Evolutionary conservation across 2,888 invertebrate species (phyloP), one percentile per base, ranked within the genome.

Genomic region (Leptinotarsa peninsularis): DNA sequence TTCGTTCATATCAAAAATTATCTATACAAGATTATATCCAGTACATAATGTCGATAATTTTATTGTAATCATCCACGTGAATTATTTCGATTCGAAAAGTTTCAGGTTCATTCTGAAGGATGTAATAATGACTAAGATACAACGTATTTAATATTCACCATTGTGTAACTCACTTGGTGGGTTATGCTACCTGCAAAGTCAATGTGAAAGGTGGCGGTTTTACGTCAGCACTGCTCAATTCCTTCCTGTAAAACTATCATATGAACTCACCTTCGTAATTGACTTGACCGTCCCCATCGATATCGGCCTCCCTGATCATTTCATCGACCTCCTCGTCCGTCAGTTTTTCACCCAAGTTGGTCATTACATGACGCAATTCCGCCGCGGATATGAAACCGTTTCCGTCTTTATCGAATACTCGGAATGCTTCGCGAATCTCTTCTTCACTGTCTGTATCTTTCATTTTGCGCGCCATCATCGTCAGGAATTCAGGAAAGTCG

Each of bases 401-500:
- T 89, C 98, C 98, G 91, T 99, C 98, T 91, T 98, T 98, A 92
- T 99, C 98, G 91, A 99, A 98, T 85, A 97, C 98, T 91, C 98
- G 94, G 94, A 98, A 96, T 84, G 98, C 98, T 90, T 99, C 98
- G 90, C 98, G 94, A 90, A 99, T 98, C 91, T 99, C 98, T 90
- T 98, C 98, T 93, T 98, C 98, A 89, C 97, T 96, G 91, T 99
- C 99, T 83, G 98, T 98, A 91, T 99, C 98, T 91, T 99, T 98
- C 98, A 99, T 98, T 93, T 99, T 99, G 88, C 98, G 94, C 87
- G 99, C 99, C 99, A 99, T 99, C 98, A 99, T 99, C 89, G 98
- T 98, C 87, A 99, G 93, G 93, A 99, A 99, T 91, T 99, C 99
- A 85, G 98, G 98, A 91, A 99, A 99, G 92, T 99, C 99, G 91